These are phyloP conservation scores for Campylomormyrus tamandua DNA, from an alignment of 2,113 vertebrate genomes.

Conservation along the genomic window DNA sequence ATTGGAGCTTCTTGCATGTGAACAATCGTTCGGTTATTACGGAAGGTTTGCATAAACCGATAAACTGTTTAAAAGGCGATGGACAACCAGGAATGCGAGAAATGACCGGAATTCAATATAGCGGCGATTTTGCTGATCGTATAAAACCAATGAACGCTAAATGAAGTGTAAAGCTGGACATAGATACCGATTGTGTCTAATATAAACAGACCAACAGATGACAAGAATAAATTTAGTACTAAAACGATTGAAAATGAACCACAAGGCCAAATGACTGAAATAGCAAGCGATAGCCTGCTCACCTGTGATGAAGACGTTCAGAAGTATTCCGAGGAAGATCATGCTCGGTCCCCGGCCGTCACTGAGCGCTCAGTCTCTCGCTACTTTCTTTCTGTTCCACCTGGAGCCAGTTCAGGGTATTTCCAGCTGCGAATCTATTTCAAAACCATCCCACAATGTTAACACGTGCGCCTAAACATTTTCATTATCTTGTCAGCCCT, in stretches of 20 bases:
- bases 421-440: not conserved
- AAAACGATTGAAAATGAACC: not conserved
- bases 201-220: not conserved
- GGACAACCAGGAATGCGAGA: not conserved
- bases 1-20: not conserved
- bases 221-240: not conserved
- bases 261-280: not conserved
- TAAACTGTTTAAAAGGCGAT: not conserved
- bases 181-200: not conserved
- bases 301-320: conserved; percentile 10
- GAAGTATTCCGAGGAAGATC: not conserved
- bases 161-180: not conserved
- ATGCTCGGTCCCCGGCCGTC: conserved; percentile 2
- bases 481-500: not conserved
- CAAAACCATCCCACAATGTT: not conserved
- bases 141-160: not conserved
- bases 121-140: not conserved
- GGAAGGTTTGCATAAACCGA: not conserved
- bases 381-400: not conserved
- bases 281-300: not conserved
- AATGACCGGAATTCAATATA: not conserved
- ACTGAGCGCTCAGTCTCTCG: not conserved
- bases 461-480: not conserved
- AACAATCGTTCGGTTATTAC: not conserved
- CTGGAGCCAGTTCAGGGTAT: not conserved